A percentile compares a stretch with the other conserved stretches of the same genome.
These are phyloP conservation scores for Mixornis gularis DNA, from an alignment of 2,113 vertebrate species.

Conservation along the genomic window DNA sequence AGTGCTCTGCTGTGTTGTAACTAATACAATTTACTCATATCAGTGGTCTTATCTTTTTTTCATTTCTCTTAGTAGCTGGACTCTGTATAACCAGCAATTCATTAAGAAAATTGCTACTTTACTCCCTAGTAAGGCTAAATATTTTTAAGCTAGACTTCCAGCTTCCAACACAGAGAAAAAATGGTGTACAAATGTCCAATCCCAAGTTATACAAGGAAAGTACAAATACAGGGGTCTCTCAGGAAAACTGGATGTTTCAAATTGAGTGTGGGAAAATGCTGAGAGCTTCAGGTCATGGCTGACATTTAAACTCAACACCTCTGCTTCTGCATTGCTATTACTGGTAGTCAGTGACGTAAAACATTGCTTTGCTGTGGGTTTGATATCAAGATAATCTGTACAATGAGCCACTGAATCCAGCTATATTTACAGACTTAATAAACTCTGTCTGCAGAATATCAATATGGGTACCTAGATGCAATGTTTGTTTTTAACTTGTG, in stretches of 20 bases:
- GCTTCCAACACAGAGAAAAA: background rate
- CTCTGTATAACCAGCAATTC: background rate
- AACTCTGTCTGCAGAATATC: background rate
- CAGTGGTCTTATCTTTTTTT: background rate
- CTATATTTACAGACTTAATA: background rate
- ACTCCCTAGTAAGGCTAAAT: background rate
- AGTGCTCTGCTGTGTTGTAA: background rate
- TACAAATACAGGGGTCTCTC: conserved; percentile 4
- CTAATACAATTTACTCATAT: background rate
- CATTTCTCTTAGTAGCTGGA: background rate
- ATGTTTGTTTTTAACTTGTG: background rate
- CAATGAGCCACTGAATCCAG: background rate
- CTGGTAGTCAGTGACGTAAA: conserved; percentile 32
- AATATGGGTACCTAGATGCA: background rate
- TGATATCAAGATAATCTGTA: background rate
- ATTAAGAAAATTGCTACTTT: background rate
- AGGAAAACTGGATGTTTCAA: conserved; percentile 24
- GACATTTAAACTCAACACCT: conserved; percentile 64
- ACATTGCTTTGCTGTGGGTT: background rate
- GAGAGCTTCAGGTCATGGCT: conserved; percentile 45
- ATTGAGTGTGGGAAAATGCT: conserved; percentile 32
- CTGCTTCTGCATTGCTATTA: conserved; percentile 21
- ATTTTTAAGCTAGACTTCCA: background rate
- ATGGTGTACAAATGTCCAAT: background rate
- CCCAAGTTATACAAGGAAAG: background rate